Evolutionary conservation across 2,113 vertebrate species (phyloP).

Genomic region (Noctilio leporinus): DNA sequence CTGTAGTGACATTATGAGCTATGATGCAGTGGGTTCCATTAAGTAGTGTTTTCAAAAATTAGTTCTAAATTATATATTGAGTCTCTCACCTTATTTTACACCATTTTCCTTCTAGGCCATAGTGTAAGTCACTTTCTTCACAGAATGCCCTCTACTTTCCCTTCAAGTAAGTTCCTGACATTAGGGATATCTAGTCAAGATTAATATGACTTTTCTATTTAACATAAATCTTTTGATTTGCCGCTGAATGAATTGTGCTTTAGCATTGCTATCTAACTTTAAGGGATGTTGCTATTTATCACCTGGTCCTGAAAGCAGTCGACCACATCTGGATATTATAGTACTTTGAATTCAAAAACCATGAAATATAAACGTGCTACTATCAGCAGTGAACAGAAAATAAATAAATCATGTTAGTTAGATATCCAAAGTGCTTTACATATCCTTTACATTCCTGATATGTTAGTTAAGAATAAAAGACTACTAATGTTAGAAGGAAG

Average conservation of each 20-base stretch:
- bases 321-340: slow-evolving; percentile 67
- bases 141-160: slow-evolving; percentile 54
- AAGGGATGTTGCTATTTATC: slow-evolving; percentile 73
- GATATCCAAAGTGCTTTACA: slow-evolving; percentile 53
- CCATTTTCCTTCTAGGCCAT: neutral
- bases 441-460: slow-evolving; percentile 41
- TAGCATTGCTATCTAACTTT: slow-evolving; percentile 67
- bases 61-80: neutral
- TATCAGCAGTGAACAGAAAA: slow-evolving; percentile 60
- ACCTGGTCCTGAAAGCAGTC: slow-evolving; percentile 57
- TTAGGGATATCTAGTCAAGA: slow-evolving; percentile 61
- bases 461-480: slow-evolving; percentile 52
- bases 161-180: slow-evolving; percentile 63
- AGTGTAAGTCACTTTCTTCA: slow-evolving; percentile 48
- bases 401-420: slow-evolving; percentile 66
- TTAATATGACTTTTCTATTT: slow-evolving; percentile 67
- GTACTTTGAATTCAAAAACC: slow-evolving; percentile 66
- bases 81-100: neutral
- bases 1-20: neutral
- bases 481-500: neutral
- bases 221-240: slow-evolving; percentile 74
- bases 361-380: slow-evolving; percentile 73
- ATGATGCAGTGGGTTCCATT: neutral
- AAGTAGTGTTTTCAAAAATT: neutral
- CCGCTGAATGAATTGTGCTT: slow-evolving; percentile 69